Base-by-base conservation (phyloP, 2,888 invertebrate genomes). In the Hypsopygia costalis region DNA sequence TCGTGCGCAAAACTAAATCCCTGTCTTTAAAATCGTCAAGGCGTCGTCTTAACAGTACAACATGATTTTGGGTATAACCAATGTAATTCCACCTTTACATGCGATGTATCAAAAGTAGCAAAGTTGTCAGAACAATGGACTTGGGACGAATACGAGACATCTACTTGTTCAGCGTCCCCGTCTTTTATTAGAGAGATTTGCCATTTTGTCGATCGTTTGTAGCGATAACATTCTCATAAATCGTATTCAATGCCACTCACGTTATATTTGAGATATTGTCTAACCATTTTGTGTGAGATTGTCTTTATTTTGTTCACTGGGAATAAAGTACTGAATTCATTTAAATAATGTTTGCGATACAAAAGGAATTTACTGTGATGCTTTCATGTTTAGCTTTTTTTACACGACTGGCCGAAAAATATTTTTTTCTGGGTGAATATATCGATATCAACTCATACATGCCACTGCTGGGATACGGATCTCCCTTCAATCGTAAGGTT, bases 51-150 rank as follows among this genome's bases (percentile, higher is more conserved):
- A n/a, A n/a, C n/a, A n/a, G n/a, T n/a, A n/a, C n/a, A n/a, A n/a
- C n/a, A n/a, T n/a, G n/a, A n/a, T n/a, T n/a, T n/a, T n/a, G n/a
- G n/a, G n/a, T n/a, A n/a, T n/a, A n/a, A n/a, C n/a, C n/a, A n/a
- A n/a, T n/a, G n/a, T n/a, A n/a, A n/a, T n/a, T n/a, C n/a, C n/a
- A 4, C 16, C 16, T 16, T 16, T 16, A 16, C 16, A 16, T n/a
- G n/a, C n/a, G n/a, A n/a, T n/a, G 16, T 16, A 75, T 74, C 69
- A 73, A 71, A 76, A 72, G 65, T 68, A 61, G 59, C 65, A 62
- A 67, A 66, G 56, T 65, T 65, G 62, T 64, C 67, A 64, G 65
- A 58, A 69, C 64, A 71, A 65, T 68, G 60, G 58, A 41, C 55
- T 49, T 43, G 41, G 51, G 44, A 40, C 48, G 60, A 62, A 62